Evolutionary conservation across 1,140 invertebrate species (phyloP), one percentile per base, ranked within the genome.

Genomic region (Drosophila melanogaster): DNA sequence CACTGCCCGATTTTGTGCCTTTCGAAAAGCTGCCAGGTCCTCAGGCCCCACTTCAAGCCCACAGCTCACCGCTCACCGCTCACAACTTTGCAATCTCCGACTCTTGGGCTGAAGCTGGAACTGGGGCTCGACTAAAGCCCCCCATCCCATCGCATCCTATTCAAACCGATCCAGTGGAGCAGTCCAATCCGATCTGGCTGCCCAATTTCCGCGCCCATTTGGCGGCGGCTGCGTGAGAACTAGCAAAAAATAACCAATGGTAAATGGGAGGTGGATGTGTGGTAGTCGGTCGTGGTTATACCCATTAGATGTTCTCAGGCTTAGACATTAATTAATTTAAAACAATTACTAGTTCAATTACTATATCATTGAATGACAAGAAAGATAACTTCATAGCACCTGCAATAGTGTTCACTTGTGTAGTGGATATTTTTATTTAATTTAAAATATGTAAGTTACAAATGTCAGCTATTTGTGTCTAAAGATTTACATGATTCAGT

Each of bases 201-300:
- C 69, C 73, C 81, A 78, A 87, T 85, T 85, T 85, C 83, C 83
- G 83, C 78, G 78, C 83, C 81, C 84, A 75, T 73, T 78, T 62
- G 57, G 65, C 72, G 81, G 77, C 77, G 55, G 55, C 72, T 85
- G 80, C 80, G 80, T 84, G 77, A 84, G 80, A 84, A 84, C 76
- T 59, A 70, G 56, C 47, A 30, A 55, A 76, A 47, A 70, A 38
- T 43, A 37, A 38, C 33, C 30, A 33, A 37, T 49, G 15, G 19
- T n/a, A 11, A 7, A 4, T 14, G 4, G 4, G 22, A 15, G 3
- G 10, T 30, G 0, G 24, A 6, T 5, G 14, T 14, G 11, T 38
- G 15, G 15, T 17, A 26, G 44, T 19, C 22, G 43, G 22, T 4
- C 12, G 3, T 8, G 6, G 1, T 14, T 12, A 33, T 64, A 65